Evolutionary conservation across 2,888 invertebrate species (phyloP), one percentile per base, ranked within the genome.

Genomic region (Epistrophe eligans): DNA sequence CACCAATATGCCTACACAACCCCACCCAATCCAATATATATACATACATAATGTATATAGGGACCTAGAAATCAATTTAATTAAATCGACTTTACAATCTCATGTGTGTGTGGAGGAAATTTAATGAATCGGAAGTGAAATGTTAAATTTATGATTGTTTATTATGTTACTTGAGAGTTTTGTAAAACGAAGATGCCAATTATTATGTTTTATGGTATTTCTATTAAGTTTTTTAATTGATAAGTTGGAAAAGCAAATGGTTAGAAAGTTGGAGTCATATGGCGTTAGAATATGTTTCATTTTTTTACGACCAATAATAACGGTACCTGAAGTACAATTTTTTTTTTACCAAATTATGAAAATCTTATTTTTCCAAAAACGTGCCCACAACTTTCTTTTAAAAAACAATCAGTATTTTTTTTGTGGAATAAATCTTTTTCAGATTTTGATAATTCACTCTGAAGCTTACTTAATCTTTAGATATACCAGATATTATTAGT

Each of bases 71-170:
- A 60, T 19, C 6, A 11, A 6, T 58, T 35, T 17, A 17, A 57
- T 35, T 11, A 58, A 58, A 32, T 55, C 17, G 17, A 58, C 15
- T n/a, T n/a, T 8, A 35, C 35, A 35, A 58, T 4, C 11, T 11
- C 17, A 35, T 35, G 35, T 35, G 10, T 57, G 57, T 57, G 57
- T 32, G 5, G 4, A 35, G 4, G 4, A 17, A 10, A 6, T n/a
- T 35, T 58, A 32, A 35, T 58, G 10, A 58, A 58, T 58, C 60
- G 38, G 58, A 58, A 38, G 58, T 58, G 58, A 38, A 35, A 45
- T 35, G 58, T 58, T 3, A 58, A 19, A 38, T 52, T 38, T 38
- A 58, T 13, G 11, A 38, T 38, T 11, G 11, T 38, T 35, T n/a
- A 58, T 35, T 35, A 9, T 55, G 28, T 55, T 11, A 50, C 0